Evolutionary conservation across 2,113 vertebrate genomes (phyloP), one percentile per base, ranked within the genome.

Genomic region (Rhinoptilus africanus): DNA sequence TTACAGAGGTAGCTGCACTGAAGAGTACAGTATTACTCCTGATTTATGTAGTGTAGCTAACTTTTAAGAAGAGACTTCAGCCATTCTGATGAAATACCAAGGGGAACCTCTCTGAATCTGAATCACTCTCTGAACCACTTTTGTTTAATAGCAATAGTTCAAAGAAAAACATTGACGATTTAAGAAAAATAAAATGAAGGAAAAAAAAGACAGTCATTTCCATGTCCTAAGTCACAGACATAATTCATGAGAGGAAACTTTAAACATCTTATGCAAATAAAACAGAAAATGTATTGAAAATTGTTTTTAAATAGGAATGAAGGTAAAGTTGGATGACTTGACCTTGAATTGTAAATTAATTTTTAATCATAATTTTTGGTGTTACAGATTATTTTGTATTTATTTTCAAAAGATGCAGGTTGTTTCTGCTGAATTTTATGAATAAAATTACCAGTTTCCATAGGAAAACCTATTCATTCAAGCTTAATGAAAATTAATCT

Each of bases 161-260:
- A 93, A 95, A 93, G 51, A 81, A 95, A 96, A 94, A 50, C 39
- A 78, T 9, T 22, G 41, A 22, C 78, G 20, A 88, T 75, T 88
- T 74, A 59, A 79, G 60, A 93, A 89, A 74, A 60, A 63, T 8
- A 67, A 81, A 90, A 50, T 43, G 3, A 5, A 83, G 87, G 23
- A 85, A 89, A 94, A 86, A 68, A 37, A 1, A 54, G 27, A 13
- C 18, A 53, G 66, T 77, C 14, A 60, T 66, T 59, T 50, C 43
- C 35, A 84, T 84, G 73, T 10, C 56, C 69, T 56, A 67, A 96
- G 63, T 94, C 54, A 81, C 71, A 93, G 64, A 66, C 34, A 35
- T 60, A 96, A 95, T 92, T 69, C 78, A 90, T n/a, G 22, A 75
- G 23, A 74, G 73, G 60, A 92, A 96, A 85, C 19, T 93, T 95